phyloP scores from a whole-genome alignment of 2,797 vertebrate species.

The Rhabdomys pumilio region DNA sequence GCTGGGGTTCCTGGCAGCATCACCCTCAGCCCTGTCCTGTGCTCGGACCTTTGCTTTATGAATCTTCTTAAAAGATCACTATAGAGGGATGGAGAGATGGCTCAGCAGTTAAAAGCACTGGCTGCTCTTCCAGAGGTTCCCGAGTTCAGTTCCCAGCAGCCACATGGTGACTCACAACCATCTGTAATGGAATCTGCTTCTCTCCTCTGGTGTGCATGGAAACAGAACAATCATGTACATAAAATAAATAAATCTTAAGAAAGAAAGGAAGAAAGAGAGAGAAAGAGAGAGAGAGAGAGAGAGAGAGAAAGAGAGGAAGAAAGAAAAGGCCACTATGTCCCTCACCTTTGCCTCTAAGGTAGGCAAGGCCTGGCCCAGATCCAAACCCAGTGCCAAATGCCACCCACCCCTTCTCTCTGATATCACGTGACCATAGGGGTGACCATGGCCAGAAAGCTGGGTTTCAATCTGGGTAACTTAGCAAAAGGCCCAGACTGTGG shows the following conservation, averaged over 20 bases:
- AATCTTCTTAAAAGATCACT: not conserved
- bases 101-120: not conserved
- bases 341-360: not conserved
- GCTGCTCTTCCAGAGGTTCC: not conserved
- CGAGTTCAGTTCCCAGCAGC: not conserved
- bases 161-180: not conserved
- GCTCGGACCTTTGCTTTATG: not conserved
- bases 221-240: not conserved
- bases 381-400: not conserved
- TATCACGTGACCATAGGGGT: accelerated
- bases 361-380: not conserved
- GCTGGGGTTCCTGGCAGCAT: no score
- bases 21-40: not conserved
- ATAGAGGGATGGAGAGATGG: not conserved
- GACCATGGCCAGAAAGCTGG: not conserved
- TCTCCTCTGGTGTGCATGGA: not conserved
- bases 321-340: not conserved
- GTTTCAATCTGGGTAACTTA: not conserved
- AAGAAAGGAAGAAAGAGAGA: no score
- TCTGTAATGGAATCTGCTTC: not conserved
- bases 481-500: not conserved
- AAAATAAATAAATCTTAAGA: not conserved
- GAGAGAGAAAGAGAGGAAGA: no score
- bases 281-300: no score
- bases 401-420: not conserved